phyloP scores from a whole-genome alignment of 2,888 invertebrate genomes.

The Acanthococcus lagerstroemiae region DNA sequence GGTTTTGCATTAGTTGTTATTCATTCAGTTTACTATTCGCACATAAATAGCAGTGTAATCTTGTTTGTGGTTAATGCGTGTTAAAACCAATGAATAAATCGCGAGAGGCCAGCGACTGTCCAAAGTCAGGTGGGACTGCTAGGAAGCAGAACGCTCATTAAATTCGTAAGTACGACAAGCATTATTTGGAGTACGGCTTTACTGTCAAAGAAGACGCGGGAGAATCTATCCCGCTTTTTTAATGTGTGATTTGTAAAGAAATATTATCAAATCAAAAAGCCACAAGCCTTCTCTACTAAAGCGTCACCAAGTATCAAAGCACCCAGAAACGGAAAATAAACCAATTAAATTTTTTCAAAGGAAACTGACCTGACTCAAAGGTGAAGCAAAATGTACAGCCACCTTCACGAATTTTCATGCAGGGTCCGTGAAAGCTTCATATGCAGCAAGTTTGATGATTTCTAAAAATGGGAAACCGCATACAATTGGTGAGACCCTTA shows the following conservation, averaged over 20 bases:
- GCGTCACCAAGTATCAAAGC: conserved; percentile 34
- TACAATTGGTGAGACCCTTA: conserved; percentile 22
- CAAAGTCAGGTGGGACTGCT: conserved; percentile 1
- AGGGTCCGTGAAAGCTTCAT: conserved; percentile 35
- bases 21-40: background rate
- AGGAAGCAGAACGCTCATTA: conserved; percentile 12
- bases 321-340: conserved; percentile 32
- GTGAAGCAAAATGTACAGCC: conserved; percentile 17
- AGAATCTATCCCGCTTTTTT: conserved; percentile 33
- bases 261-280: conserved; percentile 29
- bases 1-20: background rate
- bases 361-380: conserved; percentile 18
- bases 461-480: conserved; percentile 33
- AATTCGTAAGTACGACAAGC: conserved; percentile 13
- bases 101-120: background rate
- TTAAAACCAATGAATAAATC: background rate
- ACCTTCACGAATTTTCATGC: conserved; percentile 31
- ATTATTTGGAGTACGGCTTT: conserved; percentile 36
- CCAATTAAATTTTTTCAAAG: conserved; percentile 23
- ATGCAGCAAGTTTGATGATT: conserved; percentile 34
- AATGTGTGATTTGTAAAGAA: conserved; percentile 36
- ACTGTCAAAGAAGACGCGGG: conserved; percentile 34
- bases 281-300: conserved; percentile 37
- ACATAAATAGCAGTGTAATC: background rate
- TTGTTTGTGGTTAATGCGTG: background rate